A percentile compares a stretch with the other conserved stretches of the same genome.
Conservation (phyloP, 2,113 vertebrate genomes). For the Numenius arquata region DNA sequence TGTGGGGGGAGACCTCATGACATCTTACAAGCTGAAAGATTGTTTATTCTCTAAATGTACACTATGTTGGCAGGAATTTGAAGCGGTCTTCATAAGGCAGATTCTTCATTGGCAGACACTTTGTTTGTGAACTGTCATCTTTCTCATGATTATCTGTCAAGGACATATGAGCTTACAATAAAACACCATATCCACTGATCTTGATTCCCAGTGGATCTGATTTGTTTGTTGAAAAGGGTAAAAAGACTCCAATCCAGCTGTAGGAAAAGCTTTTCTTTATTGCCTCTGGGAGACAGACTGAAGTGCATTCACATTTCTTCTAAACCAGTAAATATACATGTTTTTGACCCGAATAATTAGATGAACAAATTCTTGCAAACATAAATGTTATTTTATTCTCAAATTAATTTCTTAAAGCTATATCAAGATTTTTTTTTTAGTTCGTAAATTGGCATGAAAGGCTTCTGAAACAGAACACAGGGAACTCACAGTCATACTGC, state of each 20-base stretch:
- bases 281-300: not conserved
- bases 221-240: conserved; percentile 3
- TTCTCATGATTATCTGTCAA: conserved; percentile 9
- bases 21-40: not conserved
- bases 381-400: not conserved
- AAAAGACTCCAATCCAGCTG: not conserved
- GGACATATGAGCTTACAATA: not conserved
- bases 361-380: not conserved
- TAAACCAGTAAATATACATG: not conserved
- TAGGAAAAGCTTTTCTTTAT: not conserved
- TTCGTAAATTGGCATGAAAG: not conserved
- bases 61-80: not conserved
- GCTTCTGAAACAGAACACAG: not conserved
- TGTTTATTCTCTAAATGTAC: not conserved
- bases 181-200: not conserved
- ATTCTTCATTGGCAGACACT: not conserved
- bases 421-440: not conserved
- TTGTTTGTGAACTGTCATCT: conserved; percentile 16
- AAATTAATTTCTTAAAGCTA: not conserved
- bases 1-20: not conserved
- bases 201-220: not conserved
- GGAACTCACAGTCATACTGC: not conserved
- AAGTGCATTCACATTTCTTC: not conserved
- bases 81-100: not conserved
- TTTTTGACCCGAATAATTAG: not conserved